These are phyloP conservation scores for Sphinx pinastri DNA, from an alignment of 2,888 invertebrate genomes.

Conservation along the genomic window DNA sequence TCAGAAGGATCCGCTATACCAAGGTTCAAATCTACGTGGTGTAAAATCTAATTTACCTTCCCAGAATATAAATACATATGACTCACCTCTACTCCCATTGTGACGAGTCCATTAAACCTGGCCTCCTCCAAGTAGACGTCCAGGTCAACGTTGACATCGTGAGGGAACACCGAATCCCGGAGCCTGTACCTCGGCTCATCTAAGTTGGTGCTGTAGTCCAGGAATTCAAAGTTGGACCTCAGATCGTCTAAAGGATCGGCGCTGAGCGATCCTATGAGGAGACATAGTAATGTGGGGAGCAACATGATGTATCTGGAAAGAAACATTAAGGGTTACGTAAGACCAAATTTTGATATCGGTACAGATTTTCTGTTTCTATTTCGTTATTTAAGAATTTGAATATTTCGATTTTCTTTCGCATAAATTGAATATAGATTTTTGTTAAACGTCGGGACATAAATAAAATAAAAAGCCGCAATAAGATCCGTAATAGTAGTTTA, in stretches of 20 bases:
- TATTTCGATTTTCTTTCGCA: no score
- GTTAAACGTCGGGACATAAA: no score
- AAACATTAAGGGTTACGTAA: not conserved
- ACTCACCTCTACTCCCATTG: conserved; percentile 60
- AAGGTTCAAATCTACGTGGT: no score
- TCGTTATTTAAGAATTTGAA: no score
- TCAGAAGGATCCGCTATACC: no score
- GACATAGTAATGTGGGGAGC: conserved; percentile 49
- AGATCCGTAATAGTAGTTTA: no score
- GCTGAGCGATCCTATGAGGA: conserved; percentile 54
- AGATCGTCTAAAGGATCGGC: conserved; percentile 60
- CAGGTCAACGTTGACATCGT: conserved; percentile 54
- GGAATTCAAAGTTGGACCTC: conserved; percentile 61
- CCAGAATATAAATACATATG: no score
- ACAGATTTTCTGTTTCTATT: no score
- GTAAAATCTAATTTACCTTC: no score
- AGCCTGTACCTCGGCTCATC: conserved; percentile 67
- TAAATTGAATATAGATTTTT: no score
- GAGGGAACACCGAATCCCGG: conserved; percentile 60
- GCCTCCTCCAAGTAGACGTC: conserved; percentile 63
- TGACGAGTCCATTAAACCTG: conserved; percentile 60
- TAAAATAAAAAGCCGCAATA: no score
- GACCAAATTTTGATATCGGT: no score
- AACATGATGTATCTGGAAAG: conserved; percentile 47
- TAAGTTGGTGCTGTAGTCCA: conserved; percentile 58